phyloP scores from a whole-genome alignment of 2,113 vertebrate genomes.

The Gopherus evgoodei region DNA sequence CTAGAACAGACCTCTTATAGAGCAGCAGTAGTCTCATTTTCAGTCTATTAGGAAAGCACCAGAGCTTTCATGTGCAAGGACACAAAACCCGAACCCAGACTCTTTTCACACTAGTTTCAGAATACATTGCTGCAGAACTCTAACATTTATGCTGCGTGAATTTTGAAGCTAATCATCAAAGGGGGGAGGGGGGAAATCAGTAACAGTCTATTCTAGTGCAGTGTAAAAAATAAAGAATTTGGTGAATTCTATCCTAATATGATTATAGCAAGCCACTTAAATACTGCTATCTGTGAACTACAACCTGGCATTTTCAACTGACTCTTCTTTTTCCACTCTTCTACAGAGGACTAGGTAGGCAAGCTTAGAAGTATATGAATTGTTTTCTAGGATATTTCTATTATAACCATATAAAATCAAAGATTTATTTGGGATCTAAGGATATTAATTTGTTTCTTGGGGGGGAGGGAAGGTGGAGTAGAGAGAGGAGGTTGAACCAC shows the following conservation, averaged over 20 bases:
- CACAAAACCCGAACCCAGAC: conserved; percentile 71
- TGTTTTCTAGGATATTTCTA: conserved; percentile 15
- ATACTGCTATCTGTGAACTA: conserved; percentile 64
- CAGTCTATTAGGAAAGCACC: conserved; percentile 79
- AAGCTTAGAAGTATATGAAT: not conserved
- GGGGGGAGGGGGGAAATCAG: conserved; percentile 39
- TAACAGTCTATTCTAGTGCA: conserved; percentile 60
- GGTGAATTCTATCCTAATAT: conserved; percentile 68
- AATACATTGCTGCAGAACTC: not conserved
- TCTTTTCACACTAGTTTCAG: conserved; percentile 40
- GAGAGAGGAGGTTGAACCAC: conserved; percentile 1
- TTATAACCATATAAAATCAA: not conserved
- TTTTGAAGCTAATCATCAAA: conserved; percentile 53
- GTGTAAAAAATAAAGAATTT: conserved; percentile 67
- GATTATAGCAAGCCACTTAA: conserved; percentile 75
- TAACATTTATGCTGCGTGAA: conserved; percentile 18
- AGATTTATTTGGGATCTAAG: conserved; percentile 21
- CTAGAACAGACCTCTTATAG: conserved; percentile 80
- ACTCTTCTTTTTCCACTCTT: conserved; percentile 56
- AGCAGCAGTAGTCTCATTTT: conserved; percentile 82
- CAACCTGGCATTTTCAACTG: conserved; percentile 69
- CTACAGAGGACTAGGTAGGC: not conserved
- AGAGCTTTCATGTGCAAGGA: conserved; percentile 76
- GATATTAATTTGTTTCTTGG: not conserved
- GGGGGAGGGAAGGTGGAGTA: not conserved